These are phyloP conservation scores for Iselma pallidipennis DNA, from an alignment of 2,888 invertebrate species.

Conservation along the genomic window DNA sequence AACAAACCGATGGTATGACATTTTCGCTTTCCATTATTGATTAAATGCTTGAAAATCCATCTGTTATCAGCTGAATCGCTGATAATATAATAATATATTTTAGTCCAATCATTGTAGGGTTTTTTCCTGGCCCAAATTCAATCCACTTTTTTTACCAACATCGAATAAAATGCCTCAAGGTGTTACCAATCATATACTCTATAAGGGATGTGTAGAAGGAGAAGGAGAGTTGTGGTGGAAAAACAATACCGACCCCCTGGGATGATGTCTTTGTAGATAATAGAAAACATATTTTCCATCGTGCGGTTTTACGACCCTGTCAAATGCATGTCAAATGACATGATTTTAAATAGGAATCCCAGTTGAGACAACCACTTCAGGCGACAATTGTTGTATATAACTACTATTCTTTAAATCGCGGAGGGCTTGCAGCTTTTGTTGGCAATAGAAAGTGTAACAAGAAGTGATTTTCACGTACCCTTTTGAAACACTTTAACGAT, in stretches of 20 bases:
- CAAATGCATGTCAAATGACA: conserved; percentile 23
- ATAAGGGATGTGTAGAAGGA: background rate
- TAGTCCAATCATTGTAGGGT: background rate
- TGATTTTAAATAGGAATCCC: conserved; percentile 22
- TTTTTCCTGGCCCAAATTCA: background rate
- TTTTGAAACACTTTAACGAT: background rate
- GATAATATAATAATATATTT: background rate
- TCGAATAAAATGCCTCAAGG: background rate
- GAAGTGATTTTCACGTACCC: conserved; percentile 16
- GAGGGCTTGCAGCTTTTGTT: conserved; percentile 18
- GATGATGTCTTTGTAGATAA: conserved; percentile 12
- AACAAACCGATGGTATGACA: background rate
- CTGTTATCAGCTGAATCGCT: background rate
- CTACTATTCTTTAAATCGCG: conserved; percentile 5
- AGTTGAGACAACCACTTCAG: conserved; percentile 25
- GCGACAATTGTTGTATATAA: conserved; percentile 15
- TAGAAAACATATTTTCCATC: conserved; percentile 24
- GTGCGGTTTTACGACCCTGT: conserved; percentile 18
- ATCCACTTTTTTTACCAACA: background rate
- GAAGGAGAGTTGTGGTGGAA: background rate
- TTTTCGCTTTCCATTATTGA: background rate
- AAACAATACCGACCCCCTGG: background rate
- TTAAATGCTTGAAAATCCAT: background rate
- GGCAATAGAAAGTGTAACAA: conserved; percentile 13
- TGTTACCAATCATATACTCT: background rate